Conservation (phyloP, 2,888 invertebrate species). For the Cerceris rybyensis region DNA sequence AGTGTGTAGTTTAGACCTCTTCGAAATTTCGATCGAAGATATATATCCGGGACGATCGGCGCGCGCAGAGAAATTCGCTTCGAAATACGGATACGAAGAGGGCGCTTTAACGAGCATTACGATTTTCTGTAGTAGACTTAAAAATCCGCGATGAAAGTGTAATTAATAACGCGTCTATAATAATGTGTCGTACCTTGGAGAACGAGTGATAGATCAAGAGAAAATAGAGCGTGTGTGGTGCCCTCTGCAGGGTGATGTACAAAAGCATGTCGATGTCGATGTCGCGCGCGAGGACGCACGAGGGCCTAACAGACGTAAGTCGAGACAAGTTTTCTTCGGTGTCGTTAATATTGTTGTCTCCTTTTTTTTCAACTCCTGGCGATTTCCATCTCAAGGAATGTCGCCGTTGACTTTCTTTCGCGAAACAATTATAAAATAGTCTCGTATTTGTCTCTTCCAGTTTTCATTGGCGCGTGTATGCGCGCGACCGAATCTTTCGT, state of each 20-base stretch:
- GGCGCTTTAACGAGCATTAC: not conserved
- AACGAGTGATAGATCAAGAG: not conserved
- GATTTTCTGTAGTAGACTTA: constrained; percentile 28
- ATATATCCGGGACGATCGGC: not conserved
- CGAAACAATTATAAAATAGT: not conserved
- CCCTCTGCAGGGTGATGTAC: constrained; percentile 42
- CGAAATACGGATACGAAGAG: constrained; percentile 5
- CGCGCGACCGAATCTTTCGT: constrained; percentile 24
- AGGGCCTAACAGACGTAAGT: constrained; percentile 60
- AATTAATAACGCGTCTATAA: constrained; percentile 21
- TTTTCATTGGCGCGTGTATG: constrained; percentile 12
- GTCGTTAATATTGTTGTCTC: constrained; percentile 4
- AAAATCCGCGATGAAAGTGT: constrained; percentile 52
- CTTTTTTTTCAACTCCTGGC: not conserved
- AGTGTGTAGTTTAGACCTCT: not conserved
- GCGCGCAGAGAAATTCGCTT: not conserved
- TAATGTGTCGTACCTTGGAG: constrained; percentile 19
- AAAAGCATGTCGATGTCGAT: constrained; percentile 57
- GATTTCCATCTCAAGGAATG: not conserved
- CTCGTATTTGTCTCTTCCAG: not conserved
- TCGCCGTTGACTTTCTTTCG: not conserved
- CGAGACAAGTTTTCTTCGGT: constrained; percentile 35
- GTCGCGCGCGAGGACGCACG: constrained; percentile 63
- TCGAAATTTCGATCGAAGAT: not conserved
- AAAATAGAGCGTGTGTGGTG: not conserved